Percentiles rank a stretch among this genome's conserved stretches.
These are phyloP conservation scores for Tortricodes alternella DNA, from an alignment of 2,888 invertebrate genomes.

Conservation along the genomic window DNA sequence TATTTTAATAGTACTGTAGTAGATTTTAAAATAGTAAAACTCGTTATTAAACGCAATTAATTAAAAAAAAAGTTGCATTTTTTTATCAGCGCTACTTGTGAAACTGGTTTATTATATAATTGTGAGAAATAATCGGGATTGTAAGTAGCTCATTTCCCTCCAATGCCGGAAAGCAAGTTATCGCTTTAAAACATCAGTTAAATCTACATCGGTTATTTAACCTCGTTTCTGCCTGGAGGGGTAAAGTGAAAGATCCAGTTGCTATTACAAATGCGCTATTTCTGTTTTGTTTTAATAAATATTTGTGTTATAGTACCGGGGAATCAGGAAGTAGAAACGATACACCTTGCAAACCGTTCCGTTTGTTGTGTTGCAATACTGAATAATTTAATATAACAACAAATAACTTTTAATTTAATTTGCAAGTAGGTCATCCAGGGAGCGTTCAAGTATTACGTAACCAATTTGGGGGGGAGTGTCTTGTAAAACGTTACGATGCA, in stretches of 20 bases:
- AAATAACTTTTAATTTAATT: no score
- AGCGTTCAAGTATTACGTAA: no score
- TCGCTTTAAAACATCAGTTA: conserved; percentile 23
- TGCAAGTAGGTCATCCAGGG: no score
- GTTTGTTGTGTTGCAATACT: no score
- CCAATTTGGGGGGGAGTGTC: no score
- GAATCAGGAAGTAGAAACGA: neutral
- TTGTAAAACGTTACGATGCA: no score
- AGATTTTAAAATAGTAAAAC: no score
- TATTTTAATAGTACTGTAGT: no score
- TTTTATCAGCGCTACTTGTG: conserved; percentile 1
- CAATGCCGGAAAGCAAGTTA: conserved; percentile 26
- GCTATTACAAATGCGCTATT: conserved; percentile 10
- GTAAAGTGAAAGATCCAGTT: conserved; percentile 21
- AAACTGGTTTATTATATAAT: conserved; percentile 24
- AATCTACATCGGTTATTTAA: conserved; percentile 29
- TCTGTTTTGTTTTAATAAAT: conserved; percentile 20
- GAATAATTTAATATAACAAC: no score
- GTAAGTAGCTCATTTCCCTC: conserved; percentile 28
- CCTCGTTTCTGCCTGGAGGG: conserved; percentile 24
- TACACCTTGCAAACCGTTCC: no score
- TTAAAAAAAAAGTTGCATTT: conserved; percentile 6
- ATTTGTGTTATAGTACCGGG: conserved; percentile 16
- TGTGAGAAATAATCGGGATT: conserved; percentile 16
- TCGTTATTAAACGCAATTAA: no score